Base-by-base conservation (phyloP, 2,888 invertebrate genomes). In the Ischnus inquisitorius region DNA sequence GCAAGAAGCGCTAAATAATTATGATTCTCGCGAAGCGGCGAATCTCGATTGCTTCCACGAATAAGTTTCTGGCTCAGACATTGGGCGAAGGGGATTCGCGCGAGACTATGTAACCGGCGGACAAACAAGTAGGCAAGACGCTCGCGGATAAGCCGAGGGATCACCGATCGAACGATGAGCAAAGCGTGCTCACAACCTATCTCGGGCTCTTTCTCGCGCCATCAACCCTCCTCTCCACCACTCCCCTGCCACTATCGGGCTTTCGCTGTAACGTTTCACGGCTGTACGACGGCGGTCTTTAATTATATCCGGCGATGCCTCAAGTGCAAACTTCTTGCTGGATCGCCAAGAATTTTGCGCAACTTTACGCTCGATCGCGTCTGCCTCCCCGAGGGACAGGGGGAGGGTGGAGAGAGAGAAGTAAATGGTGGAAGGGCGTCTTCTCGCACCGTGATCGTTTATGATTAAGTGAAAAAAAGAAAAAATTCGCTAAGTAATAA, bases 1-100 rank as follows among this genome's bases (percentile, higher is more conserved):
- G 57, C 43, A 46, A 46, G 74, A 34, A 67, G 74, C 54, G 57
- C 2, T 79, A 77, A 79, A 79, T 83, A 76, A 84, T 84, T 79
- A 79, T 83, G 57, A 79, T 71, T 65, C 72, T 43, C 69, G 39
- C 41, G 8, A 34, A 34, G 6, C 34, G 4, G 60, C 57, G 54
- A 69, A 54, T 75, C 43, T 43, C 8, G 34, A 25, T 34, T 67
- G 65, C 48, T 43, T 14, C 41, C 34, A 14, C 3, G 41, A 22
- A 34, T 48, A 43, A 82, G 54, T 76, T 48, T 34, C 68, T 14
- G 41, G 6, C 34, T 54, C 8, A 46, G 51, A 48, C 48, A 28
- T 34, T 34, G 34, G 34, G 34, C 34, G 34, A 8, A 34, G 4
- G 6, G 43, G 54, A 12, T 8, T 19, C n/a, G 57, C 19, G 6